These are phyloP conservation scores for Thamnophis elegans DNA, from an alignment of 2,797 vertebrate genomes.

Conservation along the genomic window DNA sequence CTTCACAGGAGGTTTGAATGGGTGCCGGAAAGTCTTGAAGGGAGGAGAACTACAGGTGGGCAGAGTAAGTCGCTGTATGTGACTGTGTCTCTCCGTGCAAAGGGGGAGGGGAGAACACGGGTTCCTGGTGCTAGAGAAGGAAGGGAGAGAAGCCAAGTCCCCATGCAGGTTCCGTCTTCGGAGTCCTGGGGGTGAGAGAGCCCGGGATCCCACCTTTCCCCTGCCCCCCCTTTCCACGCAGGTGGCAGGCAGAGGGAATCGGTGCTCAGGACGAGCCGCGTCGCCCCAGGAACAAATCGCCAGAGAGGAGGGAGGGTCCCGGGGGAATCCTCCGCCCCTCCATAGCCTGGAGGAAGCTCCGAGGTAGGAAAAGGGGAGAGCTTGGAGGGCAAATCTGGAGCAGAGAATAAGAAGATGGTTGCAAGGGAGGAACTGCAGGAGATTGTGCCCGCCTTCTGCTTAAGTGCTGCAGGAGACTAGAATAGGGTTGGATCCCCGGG, in stretches of 20 bases:
- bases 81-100: background rate
- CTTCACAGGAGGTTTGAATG: no score
- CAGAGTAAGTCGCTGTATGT: background rate
- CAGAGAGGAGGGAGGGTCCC: background rate
- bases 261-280: no score
- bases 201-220: no score
- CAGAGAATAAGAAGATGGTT: background rate
- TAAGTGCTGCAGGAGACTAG: background rate
- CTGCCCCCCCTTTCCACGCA: no score
- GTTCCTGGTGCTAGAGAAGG: background rate
- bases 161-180: background rate
- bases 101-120: no score
- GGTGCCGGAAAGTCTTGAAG: background rate
- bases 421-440: background rate
- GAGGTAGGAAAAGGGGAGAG: background rate
- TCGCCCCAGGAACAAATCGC: background rate
- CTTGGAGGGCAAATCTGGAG: background rate
- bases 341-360: background rate
- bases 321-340: background rate
- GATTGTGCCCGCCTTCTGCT: background rate
- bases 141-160: no score
- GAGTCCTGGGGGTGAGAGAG: background rate
- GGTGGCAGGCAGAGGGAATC: no score
- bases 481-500: background rate
- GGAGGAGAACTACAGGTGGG: background rate